Evolutionary conservation across 2,888 invertebrate genomes (phyloP).

Genomic region (Volucella inanis): DNA sequence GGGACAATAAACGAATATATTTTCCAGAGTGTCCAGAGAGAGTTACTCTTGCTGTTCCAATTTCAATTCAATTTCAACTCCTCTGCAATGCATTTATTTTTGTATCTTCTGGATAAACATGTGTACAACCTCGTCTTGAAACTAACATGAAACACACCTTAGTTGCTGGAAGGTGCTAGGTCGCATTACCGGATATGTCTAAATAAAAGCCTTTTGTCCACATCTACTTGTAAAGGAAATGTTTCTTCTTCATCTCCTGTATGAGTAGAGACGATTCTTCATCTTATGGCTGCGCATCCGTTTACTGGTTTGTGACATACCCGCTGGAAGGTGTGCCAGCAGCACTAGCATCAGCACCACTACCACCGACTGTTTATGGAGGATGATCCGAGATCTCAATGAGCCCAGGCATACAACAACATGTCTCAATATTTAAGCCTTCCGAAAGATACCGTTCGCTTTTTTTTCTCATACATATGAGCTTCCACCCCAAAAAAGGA

Average conservation of each 20-base stretch:
- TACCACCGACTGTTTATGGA: slow-evolving; percentile 29
- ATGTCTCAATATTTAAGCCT: slow-evolving; percentile 7
- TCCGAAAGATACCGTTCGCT: slow-evolving; percentile 14
- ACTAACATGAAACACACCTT: slow-evolving; percentile 62
- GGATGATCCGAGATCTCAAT: slow-evolving; percentile 69
- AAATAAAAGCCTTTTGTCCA: slow-evolving; percentile 72
- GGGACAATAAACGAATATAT: too few relatives aligned
- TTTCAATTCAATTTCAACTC: slow-evolving; percentile 4
- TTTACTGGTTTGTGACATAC: slow-evolving; percentile 42
- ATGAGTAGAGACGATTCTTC: slow-evolving; percentile 49
- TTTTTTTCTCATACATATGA: slow-evolving; percentile 35
- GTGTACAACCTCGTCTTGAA: slow-evolving; percentile 15
- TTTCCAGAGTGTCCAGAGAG: too few relatives aligned
- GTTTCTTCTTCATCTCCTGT: slow-evolving; percentile 32
- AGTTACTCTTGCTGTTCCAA: neutral
- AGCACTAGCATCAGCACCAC: slow-evolving; percentile 39
- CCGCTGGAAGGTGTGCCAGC: slow-evolving; percentile 63
- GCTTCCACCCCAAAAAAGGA: slow-evolving; percentile 69
- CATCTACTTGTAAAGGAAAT: slow-evolving; percentile 46
- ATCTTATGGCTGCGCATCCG: slow-evolving; percentile 54
- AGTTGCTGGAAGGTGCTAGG: slow-evolving; percentile 70
- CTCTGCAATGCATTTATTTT: neutral
- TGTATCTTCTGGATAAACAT: slow-evolving; percentile 19
- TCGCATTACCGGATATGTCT: slow-evolving; percentile 74
- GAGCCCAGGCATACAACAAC: slow-evolving; percentile 51